phyloP scores from a whole-genome alignment of 1,140 invertebrate genomes.

The Neocloeon triangulifer region DNA sequence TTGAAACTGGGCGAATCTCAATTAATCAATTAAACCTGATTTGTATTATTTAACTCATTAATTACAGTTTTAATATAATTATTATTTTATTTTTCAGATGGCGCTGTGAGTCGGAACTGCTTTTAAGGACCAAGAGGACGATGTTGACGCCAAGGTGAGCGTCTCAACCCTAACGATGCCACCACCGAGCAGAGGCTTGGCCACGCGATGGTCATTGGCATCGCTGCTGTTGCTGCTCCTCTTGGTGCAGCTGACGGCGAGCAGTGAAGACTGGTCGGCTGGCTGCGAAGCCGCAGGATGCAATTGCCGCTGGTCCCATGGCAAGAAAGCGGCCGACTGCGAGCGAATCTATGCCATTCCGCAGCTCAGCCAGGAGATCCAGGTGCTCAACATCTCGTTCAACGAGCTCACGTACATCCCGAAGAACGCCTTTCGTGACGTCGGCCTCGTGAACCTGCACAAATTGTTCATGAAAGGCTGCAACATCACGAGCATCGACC shows the following conservation, averaged over 20 bases:
- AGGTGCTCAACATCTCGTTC: slow-evolving; percentile 39
- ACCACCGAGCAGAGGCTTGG: too few species aligned
- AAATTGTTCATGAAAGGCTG: slow-evolving; percentile 51
- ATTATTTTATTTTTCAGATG: too few species aligned
- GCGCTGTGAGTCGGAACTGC: too few species aligned
- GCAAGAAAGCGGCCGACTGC: slow-evolving; percentile 63
- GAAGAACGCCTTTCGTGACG: slow-evolving; percentile 39
- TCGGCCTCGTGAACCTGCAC: slow-evolving; percentile 52
- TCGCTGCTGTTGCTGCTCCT: slow-evolving; percentile 1
- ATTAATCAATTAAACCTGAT: too few species aligned
- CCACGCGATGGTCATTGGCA: too few species aligned
- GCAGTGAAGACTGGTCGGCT: slow-evolving; percentile 27
- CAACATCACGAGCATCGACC: slow-evolving; percentile 39
- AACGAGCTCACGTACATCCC: slow-evolving; percentile 42
- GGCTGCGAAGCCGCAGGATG: slow-evolving; percentile 32
- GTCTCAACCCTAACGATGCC: too few species aligned
- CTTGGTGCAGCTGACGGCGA: slow-evolving; percentile 4
- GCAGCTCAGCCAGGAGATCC: slow-evolving; percentile 40
- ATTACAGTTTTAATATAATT: too few species aligned
- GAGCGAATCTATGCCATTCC: slow-evolving; percentile 40
- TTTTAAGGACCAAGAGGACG: too few species aligned
- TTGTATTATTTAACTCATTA: too few species aligned
- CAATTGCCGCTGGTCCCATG: slow-evolving; percentile 54
- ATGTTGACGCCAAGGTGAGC: too few species aligned
- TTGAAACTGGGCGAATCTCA: too few species aligned